These are phyloP conservation scores for Ceratina australensis DNA, from an alignment of 1,140 invertebrate genomes.

Conservation along the genomic window DNA sequence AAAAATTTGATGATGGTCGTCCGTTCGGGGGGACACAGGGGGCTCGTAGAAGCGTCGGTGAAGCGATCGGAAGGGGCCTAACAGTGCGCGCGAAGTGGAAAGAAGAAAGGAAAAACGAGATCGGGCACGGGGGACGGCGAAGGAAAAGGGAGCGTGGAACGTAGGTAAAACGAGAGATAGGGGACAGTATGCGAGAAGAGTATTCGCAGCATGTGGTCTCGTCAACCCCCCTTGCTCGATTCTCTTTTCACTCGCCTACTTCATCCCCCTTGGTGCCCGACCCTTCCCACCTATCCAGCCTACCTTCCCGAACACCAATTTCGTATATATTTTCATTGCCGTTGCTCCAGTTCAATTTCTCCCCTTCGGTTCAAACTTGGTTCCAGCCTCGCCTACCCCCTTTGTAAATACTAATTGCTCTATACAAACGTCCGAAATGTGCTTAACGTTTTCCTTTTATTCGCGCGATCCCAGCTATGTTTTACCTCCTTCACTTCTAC, in stretches of 20 bases:
- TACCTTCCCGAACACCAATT: conserved; percentile 39
- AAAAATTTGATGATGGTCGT: conserved; percentile 11
- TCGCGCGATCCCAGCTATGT: not conserved
- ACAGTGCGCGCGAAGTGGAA: conserved; percentile 6
- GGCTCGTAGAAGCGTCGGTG: not conserved
- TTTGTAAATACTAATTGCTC: conserved; percentile 76
- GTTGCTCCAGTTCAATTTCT: conserved; percentile 36
- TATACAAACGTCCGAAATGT: conserved; percentile 71
- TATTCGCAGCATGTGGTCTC: conserved; percentile 72
- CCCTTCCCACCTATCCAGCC: conserved; percentile 12
- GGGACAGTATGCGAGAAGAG: conserved; percentile 45
- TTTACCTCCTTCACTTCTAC: not conserved
- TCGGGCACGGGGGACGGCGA: not conserved
- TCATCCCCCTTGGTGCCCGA: conserved; percentile 25
- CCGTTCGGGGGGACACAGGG: too few species aligned
- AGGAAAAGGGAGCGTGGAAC: conserved; percentile 6
- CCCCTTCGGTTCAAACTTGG: conserved; percentile 35
- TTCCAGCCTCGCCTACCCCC: conserved; percentile 60
- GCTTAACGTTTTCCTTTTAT: conserved; percentile 60
- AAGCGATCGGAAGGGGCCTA: conserved; percentile 1
- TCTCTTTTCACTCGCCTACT: conserved; percentile 42
- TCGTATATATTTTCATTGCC: conserved; percentile 39
- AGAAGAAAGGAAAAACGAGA: conserved; percentile 23
- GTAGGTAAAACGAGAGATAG: not conserved
- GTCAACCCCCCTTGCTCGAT: conserved; percentile 54